Evolutionary conservation across 2,113 vertebrate genomes (phyloP), one percentile per base, ranked within the genome.

Genomic region (Pollachius pollachius): DNA sequence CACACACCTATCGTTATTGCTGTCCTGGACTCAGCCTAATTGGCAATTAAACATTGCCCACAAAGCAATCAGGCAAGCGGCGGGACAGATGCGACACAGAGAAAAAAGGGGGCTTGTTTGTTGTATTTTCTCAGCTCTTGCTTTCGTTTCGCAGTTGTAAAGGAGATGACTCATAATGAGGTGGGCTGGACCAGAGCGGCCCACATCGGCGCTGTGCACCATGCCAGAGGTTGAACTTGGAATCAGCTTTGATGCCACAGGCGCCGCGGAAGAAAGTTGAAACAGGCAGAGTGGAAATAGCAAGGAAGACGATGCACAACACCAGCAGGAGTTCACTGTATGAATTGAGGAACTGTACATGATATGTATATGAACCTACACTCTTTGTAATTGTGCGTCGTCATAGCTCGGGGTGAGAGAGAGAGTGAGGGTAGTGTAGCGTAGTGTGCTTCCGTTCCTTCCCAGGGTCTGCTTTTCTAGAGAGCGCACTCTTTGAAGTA

Each of bases 11-110:
- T 83, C 85, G 78, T 90, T 86, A 90, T 86, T 88, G 81, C 77
- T 85, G 81, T 81, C 81, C 73, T 77, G 71, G 80, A 80, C 68
- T 81, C 68, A 12, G 64, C 63, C 80, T 91, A 92, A 93, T 92
- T 93, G 88, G 71, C 88, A 92, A 91, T 92, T 92, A 92, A 89
- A 89, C 77, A 85, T 73, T 74, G 71, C 74, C 84, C 81, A 84
- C 87, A 89, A 91, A 89, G 88, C 90, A 91, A 91, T 92, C 90
- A 91, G 80, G 72, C 82, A 77, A 71, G 64, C 67, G 72, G 68
- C 66, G 71, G 78, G 81, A 83, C 86, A 88, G 86, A 88, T 87
- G 85, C 73, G 74, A 80, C 12, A 70, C 76, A 79, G 71, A 67
- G 82, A 88, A 73, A 83, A 57, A 82, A 25, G 21, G 21, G 13